Conservation (phyloP, 2,888 invertebrate genomes). For the Parapristionchus giblindavisi region DNA sequence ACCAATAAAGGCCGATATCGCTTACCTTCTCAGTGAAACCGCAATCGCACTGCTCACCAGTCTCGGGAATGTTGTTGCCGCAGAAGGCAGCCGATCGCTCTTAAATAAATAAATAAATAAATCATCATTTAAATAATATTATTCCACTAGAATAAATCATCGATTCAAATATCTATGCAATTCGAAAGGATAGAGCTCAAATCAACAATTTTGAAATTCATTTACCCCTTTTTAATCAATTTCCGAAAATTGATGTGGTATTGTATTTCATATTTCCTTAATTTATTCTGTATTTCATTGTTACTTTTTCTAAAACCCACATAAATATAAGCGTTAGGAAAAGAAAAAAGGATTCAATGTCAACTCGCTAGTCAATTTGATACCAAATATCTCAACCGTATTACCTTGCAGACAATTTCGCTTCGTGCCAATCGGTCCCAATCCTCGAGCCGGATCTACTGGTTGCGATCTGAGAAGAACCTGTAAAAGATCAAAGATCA, state of each 20-base stretch:
- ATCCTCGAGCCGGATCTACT: conserved; percentile 59
- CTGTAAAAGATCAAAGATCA: too few species aligned
- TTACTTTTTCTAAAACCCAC: too few species aligned
- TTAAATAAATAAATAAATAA: conserved; percentile 70
- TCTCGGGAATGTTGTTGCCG: conserved; percentile 97
- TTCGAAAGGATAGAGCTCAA: neutral
- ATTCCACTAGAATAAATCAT: neutral
- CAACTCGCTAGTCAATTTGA: too few species aligned
- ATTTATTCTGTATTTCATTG: too few species aligned
- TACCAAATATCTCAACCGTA: too few species aligned
- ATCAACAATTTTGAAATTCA: neutral
- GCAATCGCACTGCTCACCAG: conserved; percentile 97
- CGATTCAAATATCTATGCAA: neutral
- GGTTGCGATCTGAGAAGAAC: conserved; percentile 55
- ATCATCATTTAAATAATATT: neutral
- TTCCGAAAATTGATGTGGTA: too few species aligned
- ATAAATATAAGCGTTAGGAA: too few species aligned
- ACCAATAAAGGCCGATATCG: neutral
- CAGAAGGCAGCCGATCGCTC: conserved; percentile 95
- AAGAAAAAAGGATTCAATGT: too few species aligned
- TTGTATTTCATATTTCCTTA: too few species aligned
- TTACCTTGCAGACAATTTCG: conserved; percentile 87
- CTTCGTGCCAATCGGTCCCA: conserved; percentile 76
- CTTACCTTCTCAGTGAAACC: conserved; percentile 75
- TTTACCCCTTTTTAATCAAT: neutral